Conservation (phyloP, 2,797 vertebrate species). For the Sphaeramia orbicularis region DNA sequence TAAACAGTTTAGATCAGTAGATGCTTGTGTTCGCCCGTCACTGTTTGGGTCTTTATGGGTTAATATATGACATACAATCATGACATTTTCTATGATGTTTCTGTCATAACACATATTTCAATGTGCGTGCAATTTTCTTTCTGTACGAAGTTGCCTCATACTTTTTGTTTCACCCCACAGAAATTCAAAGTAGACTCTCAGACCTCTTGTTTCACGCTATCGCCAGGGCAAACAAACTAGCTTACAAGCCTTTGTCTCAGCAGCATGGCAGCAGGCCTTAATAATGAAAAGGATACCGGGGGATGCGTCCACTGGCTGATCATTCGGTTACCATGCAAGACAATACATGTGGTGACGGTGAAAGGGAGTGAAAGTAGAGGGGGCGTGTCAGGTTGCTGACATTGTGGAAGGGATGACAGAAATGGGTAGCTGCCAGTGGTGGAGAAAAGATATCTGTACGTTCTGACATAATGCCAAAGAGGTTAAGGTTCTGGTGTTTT, state of each 20-base stretch:
- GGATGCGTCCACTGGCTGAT: constrained; percentile 67
- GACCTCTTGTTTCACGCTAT: constrained; percentile 22
- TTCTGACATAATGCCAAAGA: constrained; percentile 69
- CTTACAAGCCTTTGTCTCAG: constrained; percentile 68
- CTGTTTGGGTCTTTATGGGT: too few species aligned
- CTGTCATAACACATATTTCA: too few species aligned
- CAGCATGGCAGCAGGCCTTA: constrained; percentile 66
- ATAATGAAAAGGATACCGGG: constrained; percentile 82
- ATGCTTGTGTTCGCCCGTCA: too few species aligned
- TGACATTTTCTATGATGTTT: too few species aligned
- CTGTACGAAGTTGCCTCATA: too few species aligned
- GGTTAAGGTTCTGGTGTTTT: constrained; percentile 3
- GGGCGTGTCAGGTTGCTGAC: constrained; percentile 71
- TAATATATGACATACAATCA: too few species aligned
- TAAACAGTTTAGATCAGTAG: too few species aligned
- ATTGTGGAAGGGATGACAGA: constrained; percentile 34
- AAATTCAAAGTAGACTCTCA: neutral
- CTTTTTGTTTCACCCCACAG: neutral
- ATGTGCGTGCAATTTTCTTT: neutral
- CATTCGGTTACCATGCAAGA: constrained; percentile 83
- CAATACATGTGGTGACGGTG: constrained; percentile 77
- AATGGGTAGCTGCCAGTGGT: constrained; percentile 37
- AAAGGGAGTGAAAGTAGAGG: constrained; percentile 85
- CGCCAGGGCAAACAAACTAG: constrained; percentile 55
- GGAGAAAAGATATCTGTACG: constrained; percentile 38